Conservation (phyloP, 2,113 vertebrate genomes). For the Copsychus sechellarum region DNA sequence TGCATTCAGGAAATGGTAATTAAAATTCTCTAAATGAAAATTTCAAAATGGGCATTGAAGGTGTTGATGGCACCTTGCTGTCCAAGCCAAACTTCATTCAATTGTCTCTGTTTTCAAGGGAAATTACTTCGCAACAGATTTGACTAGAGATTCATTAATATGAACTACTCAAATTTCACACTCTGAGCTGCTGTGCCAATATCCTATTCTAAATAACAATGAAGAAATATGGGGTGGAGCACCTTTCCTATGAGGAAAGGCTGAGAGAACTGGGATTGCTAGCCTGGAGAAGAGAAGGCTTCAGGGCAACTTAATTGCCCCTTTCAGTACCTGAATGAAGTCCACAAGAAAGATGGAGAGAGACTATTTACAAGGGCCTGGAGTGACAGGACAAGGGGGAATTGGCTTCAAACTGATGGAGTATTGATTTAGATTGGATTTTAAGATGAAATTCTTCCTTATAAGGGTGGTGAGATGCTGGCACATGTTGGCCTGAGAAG, state of each 20-base stretch:
- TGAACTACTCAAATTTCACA: not conserved
- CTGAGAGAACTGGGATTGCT: not conserved
- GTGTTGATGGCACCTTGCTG: not conserved
- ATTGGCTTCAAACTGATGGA: not conserved
- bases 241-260: not conserved
- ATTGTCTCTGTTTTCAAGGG: not conserved
- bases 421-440: not conserved
- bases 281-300: not conserved
- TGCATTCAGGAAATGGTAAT: slow-evolving; percentile 51
- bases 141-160: not conserved
- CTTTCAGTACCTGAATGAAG: not conserved
- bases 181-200: not conserved
- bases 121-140: slow-evolving; percentile 14
- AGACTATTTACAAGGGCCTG: not conserved
- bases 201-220: not conserved
- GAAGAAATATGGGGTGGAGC: not conserved
- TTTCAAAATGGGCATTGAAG: not conserved
- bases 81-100: not conserved
- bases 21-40: slow-evolving; percentile 31
- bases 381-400: not conserved
- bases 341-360: not conserved
- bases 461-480: not conserved
- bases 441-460: no score
- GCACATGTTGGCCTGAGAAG: not conserved
- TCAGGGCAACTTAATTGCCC: not conserved